These are phyloP conservation scores for Chrysopilus asiliformis DNA, from an alignment of 2,888 invertebrate species.

Conservation along the genomic window DNA sequence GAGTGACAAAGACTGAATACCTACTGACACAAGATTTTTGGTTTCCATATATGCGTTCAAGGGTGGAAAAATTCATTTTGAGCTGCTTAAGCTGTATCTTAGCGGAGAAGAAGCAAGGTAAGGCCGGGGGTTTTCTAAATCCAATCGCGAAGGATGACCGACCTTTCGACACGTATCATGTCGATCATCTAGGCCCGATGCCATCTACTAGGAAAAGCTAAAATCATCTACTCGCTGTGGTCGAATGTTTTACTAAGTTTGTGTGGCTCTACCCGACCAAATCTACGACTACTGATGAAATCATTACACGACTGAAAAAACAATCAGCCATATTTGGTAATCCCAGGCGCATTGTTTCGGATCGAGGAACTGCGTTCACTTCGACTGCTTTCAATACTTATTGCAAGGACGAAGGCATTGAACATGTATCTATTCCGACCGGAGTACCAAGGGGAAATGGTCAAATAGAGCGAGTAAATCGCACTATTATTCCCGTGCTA, in stretches of 20 bases:
- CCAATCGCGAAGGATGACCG: too few species aligned
- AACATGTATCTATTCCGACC: slow-evolving; percentile 7
- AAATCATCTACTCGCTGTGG: slow-evolving; percentile 23
- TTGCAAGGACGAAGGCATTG: neutral
- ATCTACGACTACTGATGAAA: slow-evolving; percentile 10
- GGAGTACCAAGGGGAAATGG: slow-evolving; percentile 28
- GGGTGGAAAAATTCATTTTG: slow-evolving; percentile 6
- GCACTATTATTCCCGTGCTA: slow-evolving; percentile 15
- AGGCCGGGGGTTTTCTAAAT: slow-evolving; percentile 24
- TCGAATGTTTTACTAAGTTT: slow-evolving; percentile 27
- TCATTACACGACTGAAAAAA: neutral
- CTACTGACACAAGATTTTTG: slow-evolving; percentile 6
- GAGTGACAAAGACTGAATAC: slow-evolving; percentile 8
- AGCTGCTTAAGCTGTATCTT: slow-evolving; percentile 13
- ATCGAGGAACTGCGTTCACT: neutral
- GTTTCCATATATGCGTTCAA: neutral
- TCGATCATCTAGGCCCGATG: too few species aligned
- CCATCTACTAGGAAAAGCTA: slow-evolving; percentile 20
- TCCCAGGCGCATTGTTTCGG: slow-evolving; percentile 1
- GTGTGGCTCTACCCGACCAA: slow-evolving; percentile 1
- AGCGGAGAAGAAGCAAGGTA: too few species aligned
- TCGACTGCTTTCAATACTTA: neutral
- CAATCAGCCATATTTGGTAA: slow-evolving; percentile 1
- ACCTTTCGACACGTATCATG: too few species aligned
- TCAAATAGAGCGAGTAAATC: slow-evolving; percentile 17